Percentiles rank a stretch among this genome's conserved stretches.
These are phyloP conservation scores for Aspidiotus destructor DNA, from an alignment of 2,888 invertebrate species.

Conservation along the genomic window DNA sequence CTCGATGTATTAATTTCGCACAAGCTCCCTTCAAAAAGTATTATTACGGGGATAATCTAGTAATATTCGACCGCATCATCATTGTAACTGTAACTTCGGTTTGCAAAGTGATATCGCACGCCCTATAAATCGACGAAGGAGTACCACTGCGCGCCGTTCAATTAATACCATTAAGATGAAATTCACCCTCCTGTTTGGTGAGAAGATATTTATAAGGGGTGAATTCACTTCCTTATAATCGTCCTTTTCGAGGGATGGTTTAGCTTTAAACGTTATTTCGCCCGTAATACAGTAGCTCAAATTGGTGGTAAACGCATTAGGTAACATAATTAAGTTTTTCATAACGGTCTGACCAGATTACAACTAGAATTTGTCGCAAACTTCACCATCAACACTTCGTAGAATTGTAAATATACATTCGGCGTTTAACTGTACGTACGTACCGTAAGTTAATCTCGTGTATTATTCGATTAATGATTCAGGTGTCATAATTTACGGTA, in stretches of 20 bases:
- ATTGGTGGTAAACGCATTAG: constrained; percentile 1
- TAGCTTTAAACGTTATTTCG: background rate
- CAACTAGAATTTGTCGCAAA: too few relatives aligned
- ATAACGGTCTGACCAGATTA: too few relatives aligned
- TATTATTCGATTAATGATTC: too few relatives aligned
- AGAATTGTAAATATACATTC: too few relatives aligned
- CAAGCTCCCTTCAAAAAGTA: too few relatives aligned
- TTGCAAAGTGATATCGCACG: background rate
- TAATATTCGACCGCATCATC: background rate
- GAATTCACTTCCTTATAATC: constrained; percentile 2
- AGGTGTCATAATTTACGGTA: too few relatives aligned
- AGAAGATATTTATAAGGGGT: constrained; percentile 1
- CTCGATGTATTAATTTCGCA: too few relatives aligned
- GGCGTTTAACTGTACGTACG: too few relatives aligned
- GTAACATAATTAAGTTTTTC: too few relatives aligned
- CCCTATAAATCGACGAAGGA: background rate
- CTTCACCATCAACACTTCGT: too few relatives aligned
- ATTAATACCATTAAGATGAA: background rate
- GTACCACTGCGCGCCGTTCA: background rate
- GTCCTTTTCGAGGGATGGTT: background rate
- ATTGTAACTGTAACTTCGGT: background rate
- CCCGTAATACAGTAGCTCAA: background rate
- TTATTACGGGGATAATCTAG: too few relatives aligned
- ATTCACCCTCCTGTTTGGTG: background rate
- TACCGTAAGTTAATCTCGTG: too few relatives aligned